Evolutionary conservation across 2,797 vertebrate genomes (phyloP).

Genomic region (Hoplostethus mediterraneus): DNA sequence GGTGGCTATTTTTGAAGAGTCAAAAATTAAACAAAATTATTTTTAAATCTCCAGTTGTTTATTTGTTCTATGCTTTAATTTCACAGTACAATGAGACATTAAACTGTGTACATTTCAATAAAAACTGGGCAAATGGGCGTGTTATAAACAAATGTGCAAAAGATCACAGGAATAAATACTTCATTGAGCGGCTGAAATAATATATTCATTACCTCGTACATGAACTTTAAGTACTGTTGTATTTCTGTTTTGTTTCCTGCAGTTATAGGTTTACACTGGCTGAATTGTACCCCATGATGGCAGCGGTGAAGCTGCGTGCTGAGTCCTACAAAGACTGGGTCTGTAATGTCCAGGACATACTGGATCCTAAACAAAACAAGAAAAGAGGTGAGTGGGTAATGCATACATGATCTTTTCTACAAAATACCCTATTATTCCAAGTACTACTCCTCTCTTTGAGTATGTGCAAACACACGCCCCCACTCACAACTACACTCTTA

Average conservation of each 20-base stretch:
- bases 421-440: background rate
- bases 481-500: too few species aligned
- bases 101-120: too few species aligned
- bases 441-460: background rate
- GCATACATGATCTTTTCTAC: background rate
- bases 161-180: too few species aligned
- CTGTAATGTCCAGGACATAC: slow-evolving; percentile 87
- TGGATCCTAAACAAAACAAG: slow-evolving; percentile 89
- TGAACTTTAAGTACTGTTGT: background rate
- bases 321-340: slow-evolving; percentile 94
- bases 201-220: background rate
- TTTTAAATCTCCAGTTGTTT: too few species aligned
- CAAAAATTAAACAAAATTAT: too few species aligned
- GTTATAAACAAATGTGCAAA: too few species aligned
- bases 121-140: too few species aligned
- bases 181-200: too few species aligned
- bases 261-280: slow-evolving; percentile 94
- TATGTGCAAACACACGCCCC: background rate
- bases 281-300: slow-evolving; percentile 90
- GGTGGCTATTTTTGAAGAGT: too few species aligned
- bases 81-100: too few species aligned
- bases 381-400: slow-evolving; percentile 88
- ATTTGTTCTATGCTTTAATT: too few species aligned
- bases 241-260: slow-evolving; percentile 7
- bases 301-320: slow-evolving; percentile 87